Evolutionary conservation across 2,113 vertebrate species (phyloP), one percentile per base, ranked within the genome.

Genomic region (Motacilla tschutschensis): DNA sequence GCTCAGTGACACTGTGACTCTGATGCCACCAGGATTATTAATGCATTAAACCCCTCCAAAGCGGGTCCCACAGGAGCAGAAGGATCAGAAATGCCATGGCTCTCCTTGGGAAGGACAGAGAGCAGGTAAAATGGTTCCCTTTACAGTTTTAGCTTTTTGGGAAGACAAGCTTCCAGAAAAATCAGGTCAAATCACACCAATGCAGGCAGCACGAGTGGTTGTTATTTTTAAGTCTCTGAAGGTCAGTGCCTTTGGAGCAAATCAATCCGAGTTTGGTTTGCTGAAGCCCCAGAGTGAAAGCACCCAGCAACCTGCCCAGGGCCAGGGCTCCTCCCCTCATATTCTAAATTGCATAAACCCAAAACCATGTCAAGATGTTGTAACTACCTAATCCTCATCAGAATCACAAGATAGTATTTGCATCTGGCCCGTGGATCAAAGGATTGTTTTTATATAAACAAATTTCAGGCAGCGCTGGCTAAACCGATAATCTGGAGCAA

Each of bases 371-470:
- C 88, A 93, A 91, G 93, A 91, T 88, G 94, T 38, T 92, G 75
- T 77, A 92, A 91, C 59, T 43, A 79, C 78, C 54, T 94, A 94
- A 95, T 92, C 92, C 85, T 28, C 36, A 46, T 20, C 73, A 14
- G 74, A 90, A 95, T 92, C 78, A 94, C 93, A 94, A 90, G 92
- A 91, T 14, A 44, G 54, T 38, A 83, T 87, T 94, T 94, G 74
- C 94, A 96, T 90, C 92, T 92, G 90, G 64, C 85, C 28, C 6
- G 50, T 79, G 89, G 89, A 94, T 92, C 91, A 95, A 92, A 88
- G 90, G 91, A 92, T 95, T 95, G 88, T 22, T 92, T 94, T 94
- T 96, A 94, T 71, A 92, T 89, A 94, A 94, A 96, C 90, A 95
- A 92, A 92, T 92, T 91, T 58, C 55, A 92, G 91, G 89, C 92